phyloP scores from a whole-genome alignment of 2,113 vertebrate species.

The Sinocyclocheilus anshuiensis region DNA sequence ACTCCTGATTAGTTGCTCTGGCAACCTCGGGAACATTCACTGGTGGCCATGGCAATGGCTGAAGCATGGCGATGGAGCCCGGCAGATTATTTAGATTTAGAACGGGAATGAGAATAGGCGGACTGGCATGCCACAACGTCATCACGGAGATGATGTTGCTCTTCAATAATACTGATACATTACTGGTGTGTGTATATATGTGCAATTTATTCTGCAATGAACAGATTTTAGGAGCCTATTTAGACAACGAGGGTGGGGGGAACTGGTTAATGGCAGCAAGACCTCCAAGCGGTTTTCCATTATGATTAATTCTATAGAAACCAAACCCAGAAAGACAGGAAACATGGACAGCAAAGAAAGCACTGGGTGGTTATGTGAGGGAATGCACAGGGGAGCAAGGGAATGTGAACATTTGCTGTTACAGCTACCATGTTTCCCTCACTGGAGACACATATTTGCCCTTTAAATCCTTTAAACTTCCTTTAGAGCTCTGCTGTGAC shows the following conservation, averaged over 20 bases:
- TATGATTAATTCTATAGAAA: conserved; percentile 30
- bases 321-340: conserved; percentile 16
- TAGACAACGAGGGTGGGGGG: background rate
- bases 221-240: conserved; percentile 2
- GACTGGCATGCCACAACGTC: conserved; percentile 45
- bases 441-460: background rate
- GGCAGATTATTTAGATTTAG: conserved; percentile 71
- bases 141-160: conserved; percentile 8
- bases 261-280: background rate
- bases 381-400: background rate
- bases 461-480: background rate
- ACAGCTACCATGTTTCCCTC: background rate
- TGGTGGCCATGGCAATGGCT: conserved; percentile 76
- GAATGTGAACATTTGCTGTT: conserved; percentile 5
- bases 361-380: conserved; percentile 17
- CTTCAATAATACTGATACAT: background rate
- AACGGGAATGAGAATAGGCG: conserved; percentile 48
- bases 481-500: background rate
- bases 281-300: conserved; percentile 49
- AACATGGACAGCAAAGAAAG: conserved; percentile 27
- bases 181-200: conserved; percentile 8
- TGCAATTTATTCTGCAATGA: background rate
- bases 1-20: conserved; percentile 77
- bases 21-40: conserved; percentile 73
- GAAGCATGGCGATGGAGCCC: conserved; percentile 74